Conservation (phyloP, 1,140 invertebrate species). For the Psilanteris sp. region DNA sequence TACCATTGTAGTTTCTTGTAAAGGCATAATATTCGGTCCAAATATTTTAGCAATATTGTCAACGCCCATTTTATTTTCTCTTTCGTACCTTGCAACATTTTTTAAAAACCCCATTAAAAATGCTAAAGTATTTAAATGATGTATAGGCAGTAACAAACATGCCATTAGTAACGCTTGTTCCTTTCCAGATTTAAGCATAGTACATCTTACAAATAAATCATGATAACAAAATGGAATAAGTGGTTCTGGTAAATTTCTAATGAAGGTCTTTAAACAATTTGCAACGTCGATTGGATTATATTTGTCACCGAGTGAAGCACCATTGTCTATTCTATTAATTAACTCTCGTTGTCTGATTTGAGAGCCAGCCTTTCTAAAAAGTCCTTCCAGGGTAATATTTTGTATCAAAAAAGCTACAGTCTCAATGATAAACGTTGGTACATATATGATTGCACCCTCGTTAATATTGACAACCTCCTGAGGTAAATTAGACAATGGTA, state of each 20-base stretch:
- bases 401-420: slow-evolving; percentile 84
- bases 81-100: slow-evolving; percentile 81
- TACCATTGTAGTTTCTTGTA: slow-evolving; percentile 82
- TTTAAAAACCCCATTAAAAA: slow-evolving; percentile 85
- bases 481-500: slow-evolving; percentile 81
- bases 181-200: slow-evolving; percentile 75
- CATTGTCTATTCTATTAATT: slow-evolving; percentile 84
- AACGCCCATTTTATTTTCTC: slow-evolving; percentile 89
- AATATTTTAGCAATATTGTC: slow-evolving; percentile 90
- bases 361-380: slow-evolving; percentile 92
- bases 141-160: slow-evolving; percentile 83
- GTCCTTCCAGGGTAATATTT: slow-evolving; percentile 86
- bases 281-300: slow-evolving; percentile 90
- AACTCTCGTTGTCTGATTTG: slow-evolving; percentile 89
- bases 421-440: slow-evolving; percentile 88
- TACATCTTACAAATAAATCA: slow-evolving; percentile 87
- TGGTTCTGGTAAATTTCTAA: slow-evolving; percentile 90
- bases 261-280: slow-evolving; percentile 89
- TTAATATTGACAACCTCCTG: slow-evolving; percentile 82
- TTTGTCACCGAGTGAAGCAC: slow-evolving; percentile 82
- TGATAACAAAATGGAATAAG: slow-evolving; percentile 86
- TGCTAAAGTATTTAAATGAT: slow-evolving; percentile 84
- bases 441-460: slow-evolving; percentile 82
- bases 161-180: slow-evolving; percentile 82
- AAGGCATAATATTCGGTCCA: slow-evolving; percentile 91